phyloP scores from a whole-genome alignment of 1,140 invertebrate genomes.

The Streblospio benedicti region DNA sequence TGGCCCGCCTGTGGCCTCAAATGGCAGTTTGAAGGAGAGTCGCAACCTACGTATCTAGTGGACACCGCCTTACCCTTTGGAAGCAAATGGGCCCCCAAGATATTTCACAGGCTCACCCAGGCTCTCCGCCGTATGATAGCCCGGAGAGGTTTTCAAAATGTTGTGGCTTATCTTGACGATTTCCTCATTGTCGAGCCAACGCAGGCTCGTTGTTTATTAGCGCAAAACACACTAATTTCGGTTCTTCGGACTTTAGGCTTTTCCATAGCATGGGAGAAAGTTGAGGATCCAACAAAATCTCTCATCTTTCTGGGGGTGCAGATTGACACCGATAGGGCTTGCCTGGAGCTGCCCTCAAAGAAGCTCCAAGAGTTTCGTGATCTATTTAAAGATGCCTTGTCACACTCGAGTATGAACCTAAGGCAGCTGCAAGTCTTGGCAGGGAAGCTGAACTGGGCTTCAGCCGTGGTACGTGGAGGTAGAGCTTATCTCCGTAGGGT shows the following conservation, averaged over 20 bases:
- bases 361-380: not conserved
- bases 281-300: conserved; percentile 4
- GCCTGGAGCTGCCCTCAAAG: not conserved
- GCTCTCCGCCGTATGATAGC: conserved; percentile 10
- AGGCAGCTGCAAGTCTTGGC: conserved; percentile 12
- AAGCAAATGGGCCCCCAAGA: conserved; percentile 3
- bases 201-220: not conserved
- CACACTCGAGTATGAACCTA: conserved; percentile 6
- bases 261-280: conserved; percentile 12
- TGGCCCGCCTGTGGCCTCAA: conserved; percentile 3
- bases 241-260: conserved; percentile 8
- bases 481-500: not conserved
- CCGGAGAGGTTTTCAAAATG: not conserved
- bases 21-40: not conserved
- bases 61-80: conserved; percentile 16
- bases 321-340: not conserved
- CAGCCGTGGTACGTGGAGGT: conserved; percentile 5
- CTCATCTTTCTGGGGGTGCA: not conserved
- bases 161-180: conserved; percentile 15
- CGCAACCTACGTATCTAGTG: not conserved
- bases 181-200: conserved; percentile 14
- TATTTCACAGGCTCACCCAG: conserved; percentile 13
- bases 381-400: not conserved
- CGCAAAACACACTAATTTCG: not conserved
- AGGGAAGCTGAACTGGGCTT: conserved; percentile 14